phyloP scores from a whole-genome alignment of 2,888 invertebrate genomes.

The Acanthosepion pharaonis region DNA sequence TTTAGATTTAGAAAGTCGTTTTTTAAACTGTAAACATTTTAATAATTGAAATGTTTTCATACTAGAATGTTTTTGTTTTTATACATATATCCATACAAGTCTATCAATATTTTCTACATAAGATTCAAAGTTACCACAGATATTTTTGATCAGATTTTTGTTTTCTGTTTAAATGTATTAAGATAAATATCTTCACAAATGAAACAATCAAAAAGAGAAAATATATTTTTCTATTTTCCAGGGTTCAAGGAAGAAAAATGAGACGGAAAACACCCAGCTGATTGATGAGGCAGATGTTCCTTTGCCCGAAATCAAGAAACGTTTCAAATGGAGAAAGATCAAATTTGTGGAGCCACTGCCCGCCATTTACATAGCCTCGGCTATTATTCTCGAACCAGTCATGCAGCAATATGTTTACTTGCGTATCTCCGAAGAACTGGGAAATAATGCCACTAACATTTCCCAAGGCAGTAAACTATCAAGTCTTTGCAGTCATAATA shows the following conservation, averaged over 20 bases:
- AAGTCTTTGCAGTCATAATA: neutral
- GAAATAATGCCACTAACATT: neutral
- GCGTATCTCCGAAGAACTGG: neutral
- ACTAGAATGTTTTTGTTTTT: no score
- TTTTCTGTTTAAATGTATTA: no score
- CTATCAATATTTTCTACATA: no score
- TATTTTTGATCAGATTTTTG: no score
- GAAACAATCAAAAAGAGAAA: no score
- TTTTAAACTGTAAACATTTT: no score
- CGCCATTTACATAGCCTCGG: neutral
- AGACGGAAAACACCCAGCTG: neutral
- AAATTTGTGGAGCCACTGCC: neutral
- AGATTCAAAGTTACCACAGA: no score
- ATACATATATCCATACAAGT: no score
- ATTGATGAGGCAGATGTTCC: neutral
- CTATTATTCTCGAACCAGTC: neutral
- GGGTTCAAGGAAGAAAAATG: neutral
- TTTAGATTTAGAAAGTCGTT: no score
- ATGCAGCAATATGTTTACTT: conserved; percentile 11
- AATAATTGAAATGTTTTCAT: no score
- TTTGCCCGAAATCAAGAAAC: neutral
- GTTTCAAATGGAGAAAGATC: neutral
- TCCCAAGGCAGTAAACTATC: neutral
- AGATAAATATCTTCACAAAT: no score
- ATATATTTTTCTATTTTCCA: neutral